Base-by-base conservation (phyloP, 2,113 vertebrate genomes). In the Crotalus horridus region DNA sequence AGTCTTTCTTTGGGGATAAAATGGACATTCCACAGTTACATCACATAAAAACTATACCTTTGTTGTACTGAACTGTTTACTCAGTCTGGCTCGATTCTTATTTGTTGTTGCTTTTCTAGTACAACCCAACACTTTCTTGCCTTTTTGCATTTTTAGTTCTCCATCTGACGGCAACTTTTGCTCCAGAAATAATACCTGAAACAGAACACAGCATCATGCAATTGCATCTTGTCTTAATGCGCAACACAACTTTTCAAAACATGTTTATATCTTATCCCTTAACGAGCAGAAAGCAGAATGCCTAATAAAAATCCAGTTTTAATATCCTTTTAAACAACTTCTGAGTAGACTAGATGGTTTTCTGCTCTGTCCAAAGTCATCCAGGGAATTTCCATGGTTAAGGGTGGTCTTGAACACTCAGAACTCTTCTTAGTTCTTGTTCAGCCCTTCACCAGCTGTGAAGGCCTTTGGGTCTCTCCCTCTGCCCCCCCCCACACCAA, bases 111-210 rank as follows among this genome's bases (percentile, higher is more conserved):
- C 6, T 95, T 99, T 98, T 95, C 98, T 98, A 81, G 98, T 98
- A 90, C 98, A 99, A 90, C 99, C 99, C 93, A 99, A 96, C 48
- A 98, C 99, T 97, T 98, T 99, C 97, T 99, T 99, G 96, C 91
- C 97, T 91, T 97, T 98, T 91, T 97, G 96, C 43, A 95, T 96
- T 91, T 96, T 97, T 51, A 97, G 54, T 1, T 99, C 98, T 89
- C 99, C 98, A 59, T 98, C 98, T 85, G 98, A 98, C 95, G 99
- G 99, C 91, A 99, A 96, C 88, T 99, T 99, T 93, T 99, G 97
- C 96, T 99, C 98, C 94, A 99, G 96, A 97, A 99, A 99, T 95
- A 99, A 95, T 51, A 99, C 98, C 99, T 99, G 89, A 48, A 97
- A 96, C 54, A 97, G 89, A 92, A 23, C 51, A 96, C 69, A 48